Conservation (phyloP, 2,797 vertebrate species). For the Falco cherrug region DNA sequence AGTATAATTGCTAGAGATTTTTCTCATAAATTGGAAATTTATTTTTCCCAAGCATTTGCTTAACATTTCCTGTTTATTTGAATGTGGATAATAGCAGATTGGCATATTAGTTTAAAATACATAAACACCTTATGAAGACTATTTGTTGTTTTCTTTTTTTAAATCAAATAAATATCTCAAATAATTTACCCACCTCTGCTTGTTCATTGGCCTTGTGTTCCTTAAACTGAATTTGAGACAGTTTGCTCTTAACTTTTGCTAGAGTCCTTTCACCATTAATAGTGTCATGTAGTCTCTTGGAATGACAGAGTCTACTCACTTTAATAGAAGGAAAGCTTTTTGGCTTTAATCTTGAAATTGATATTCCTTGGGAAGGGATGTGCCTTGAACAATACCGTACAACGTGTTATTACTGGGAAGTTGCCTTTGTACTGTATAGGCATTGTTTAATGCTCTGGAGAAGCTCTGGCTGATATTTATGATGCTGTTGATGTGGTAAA, state of each 20-base stretch:
- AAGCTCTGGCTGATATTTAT: not conserved
- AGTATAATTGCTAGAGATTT: not conserved
- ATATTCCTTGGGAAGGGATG: not conserved
- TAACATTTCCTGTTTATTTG: not conserved
- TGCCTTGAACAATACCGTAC: not conserved
- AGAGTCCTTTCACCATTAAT: not conserved
- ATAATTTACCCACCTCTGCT: not conserved
- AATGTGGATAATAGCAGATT: not conserved
- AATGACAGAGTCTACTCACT: not conserved
- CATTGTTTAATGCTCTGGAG: not conserved
- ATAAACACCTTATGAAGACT: not conserved
- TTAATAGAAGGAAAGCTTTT: not conserved
- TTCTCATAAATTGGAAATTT: not conserved
- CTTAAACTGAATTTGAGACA: not conserved
- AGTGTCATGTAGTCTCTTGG: not conserved
- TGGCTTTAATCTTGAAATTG: not conserved
- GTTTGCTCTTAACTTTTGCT: not conserved
- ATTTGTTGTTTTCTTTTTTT: not conserved
- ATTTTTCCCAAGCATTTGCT: not conserved
- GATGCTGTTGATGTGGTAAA: not conserved
- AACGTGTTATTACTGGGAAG: slow-evolving; percentile 7
- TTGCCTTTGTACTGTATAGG: not conserved
- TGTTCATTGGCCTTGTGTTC: not conserved
- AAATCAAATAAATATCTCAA: not conserved
- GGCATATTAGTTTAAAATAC: not conserved